Evolutionary conservation across 2,797 vertebrate genomes (phyloP).

Genomic region (Sciurus vulgaris): DNA sequence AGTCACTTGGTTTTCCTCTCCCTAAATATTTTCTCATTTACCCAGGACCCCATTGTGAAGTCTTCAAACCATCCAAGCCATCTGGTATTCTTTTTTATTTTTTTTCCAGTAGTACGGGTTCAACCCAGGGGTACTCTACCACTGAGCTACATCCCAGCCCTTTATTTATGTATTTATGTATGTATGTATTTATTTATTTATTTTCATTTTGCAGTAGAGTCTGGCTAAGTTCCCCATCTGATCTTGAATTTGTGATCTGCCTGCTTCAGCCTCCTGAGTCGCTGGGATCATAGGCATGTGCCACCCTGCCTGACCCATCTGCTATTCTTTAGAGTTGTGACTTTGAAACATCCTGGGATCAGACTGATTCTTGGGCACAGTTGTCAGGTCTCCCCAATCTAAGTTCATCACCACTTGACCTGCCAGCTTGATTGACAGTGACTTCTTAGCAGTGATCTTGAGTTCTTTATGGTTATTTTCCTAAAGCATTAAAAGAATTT

Average conservation of each 20-base stretch:
- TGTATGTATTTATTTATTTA: no score
- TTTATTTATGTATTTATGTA: no score
- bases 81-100: background rate
- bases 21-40: background rate
- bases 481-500: slow-evolving; percentile 42
- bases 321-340: background rate
- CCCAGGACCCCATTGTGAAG: background rate
- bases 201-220: no score
- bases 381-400: background rate
- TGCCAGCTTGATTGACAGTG: background rate
- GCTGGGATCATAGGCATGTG: no score
- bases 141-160: no score
- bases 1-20: background rate
- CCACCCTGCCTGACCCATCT: background rate
- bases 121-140: no score
- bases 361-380: background rate
- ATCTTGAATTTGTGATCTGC: no score
- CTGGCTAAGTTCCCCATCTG: no score
- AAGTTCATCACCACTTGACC: background rate
- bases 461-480: background rate
- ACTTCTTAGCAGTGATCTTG: background rate
- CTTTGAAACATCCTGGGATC: background rate
- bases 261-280: no score
- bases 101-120: no score
- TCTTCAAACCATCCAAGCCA: background rate